Evolutionary conservation across 2,888 invertebrate genomes (phyloP), one percentile per base, ranked within the genome.

Genomic region (Mystacides longicornis): DNA sequence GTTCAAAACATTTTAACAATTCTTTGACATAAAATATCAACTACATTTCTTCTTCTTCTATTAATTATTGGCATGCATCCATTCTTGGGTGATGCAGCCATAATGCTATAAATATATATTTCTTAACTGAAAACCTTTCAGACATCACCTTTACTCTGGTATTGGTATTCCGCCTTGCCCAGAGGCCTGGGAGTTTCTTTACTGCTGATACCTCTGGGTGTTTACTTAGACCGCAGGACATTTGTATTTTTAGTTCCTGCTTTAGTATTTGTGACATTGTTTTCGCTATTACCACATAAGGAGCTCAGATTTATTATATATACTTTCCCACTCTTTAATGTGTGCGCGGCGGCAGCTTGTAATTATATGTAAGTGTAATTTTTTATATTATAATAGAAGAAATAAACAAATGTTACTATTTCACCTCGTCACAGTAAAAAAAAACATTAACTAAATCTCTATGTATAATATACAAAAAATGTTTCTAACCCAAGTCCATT

Each of bases 221-320:
- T 87, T 46, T 81, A 81, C 62, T 75, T 87, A 63, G 90, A 95
- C 67, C 74, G 80, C 52, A 79, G 93, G 62, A 78, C 87, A 49
- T 74, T 87, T 49, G 80, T 82, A 50, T 70, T 91, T 49, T 78
- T 83, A 3, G 71, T 87, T 14, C 87, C 91, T 19, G 84, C 87
- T 2, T 63, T 92, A 52, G 70, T 81, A 31, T 98, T 94, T 74
- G 86, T 99, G 54, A 67, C 88, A 22, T 69, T 95, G n/a, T 98
- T 92, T 71, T 99, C 98, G 9, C 81, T 96, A 67, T 74, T 99
- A 60, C 98, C 99, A 0, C 99, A 99, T 69, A 99, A 99, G 70
- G 99, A 99, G 73, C 78, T 98, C 33, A 80, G 99, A 51, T 99
- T 99, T 72, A 93, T 99, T 63, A 91, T 99, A 64, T 99, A 99